Base-by-base conservation (phyloP, 2,888 invertebrate genomes). In the Leptura quadrifasciata region DNA sequence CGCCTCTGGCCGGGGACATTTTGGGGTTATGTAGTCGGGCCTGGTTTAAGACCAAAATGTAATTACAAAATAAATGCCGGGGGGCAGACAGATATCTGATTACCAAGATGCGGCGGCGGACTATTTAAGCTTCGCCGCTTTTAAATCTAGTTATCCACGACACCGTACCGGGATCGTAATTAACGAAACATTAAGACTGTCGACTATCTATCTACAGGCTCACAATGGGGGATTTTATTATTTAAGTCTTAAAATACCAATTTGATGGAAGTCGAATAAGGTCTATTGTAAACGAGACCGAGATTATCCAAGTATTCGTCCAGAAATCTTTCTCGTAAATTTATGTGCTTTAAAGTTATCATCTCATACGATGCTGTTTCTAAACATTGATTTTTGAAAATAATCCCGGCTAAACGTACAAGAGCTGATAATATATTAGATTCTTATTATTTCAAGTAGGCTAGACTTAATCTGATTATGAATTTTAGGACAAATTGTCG, bases 31-130 rank as follows among this genome's bases (percentile, higher is more conserved):
- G 60, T 17, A 35, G 27, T 27, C 72, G 65, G 35, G 57, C 72
- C 72, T 79, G 80, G 73, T 80, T 84, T 84, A 83, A 85, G 84
- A 83, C 84, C 86, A 79, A 87, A 87, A 87, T 86, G 88, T 88
- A 88, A 88, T 88, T 88, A 88, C 87, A 86, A 78, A 88, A 88
- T 88, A 88, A 87, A 86, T 87, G 88, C 88, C 87, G 82, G 84
- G 84, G 87, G 88, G 86, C 86, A 86, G 82, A 85, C 85, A 86
- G 85, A 88, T 87, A 88, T 88, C 87, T 87, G 88, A 88, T 88
- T 88, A 88, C 87, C 82, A 83, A 85, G 85, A 85, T 84, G 85
- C 85, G 86, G 85, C 83, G 85, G 85, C 83, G 86, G 74, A 78
- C 79, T 78, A 71, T 78, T 80, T 84, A 86, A 86, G 87, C 88